phyloP scores from a whole-genome alignment of 2,797 vertebrate genomes.

The Chelon labrosus region DNA sequence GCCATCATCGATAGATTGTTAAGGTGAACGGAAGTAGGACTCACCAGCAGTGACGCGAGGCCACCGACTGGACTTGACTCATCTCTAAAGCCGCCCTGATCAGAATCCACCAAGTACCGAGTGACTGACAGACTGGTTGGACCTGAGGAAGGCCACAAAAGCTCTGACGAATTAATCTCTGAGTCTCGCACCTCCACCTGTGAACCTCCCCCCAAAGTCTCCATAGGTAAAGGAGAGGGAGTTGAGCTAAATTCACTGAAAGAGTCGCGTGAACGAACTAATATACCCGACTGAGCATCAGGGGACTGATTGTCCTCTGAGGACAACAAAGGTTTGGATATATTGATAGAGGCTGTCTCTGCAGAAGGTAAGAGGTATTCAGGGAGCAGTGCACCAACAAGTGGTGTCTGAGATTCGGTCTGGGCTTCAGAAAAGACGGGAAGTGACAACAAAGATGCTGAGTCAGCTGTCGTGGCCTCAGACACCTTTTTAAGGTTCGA shows the following conservation, averaged over 20 bases:
- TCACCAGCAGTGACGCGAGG: constrained; percentile 23
- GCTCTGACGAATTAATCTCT: background rate
- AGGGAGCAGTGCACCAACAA: constrained; percentile 28
- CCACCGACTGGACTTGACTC: background rate
- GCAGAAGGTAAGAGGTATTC: constrained; percentile 12
- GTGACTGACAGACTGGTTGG: constrained; percentile 13
- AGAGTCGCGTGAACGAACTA: background rate
- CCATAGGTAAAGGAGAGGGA: constrained; percentile 1
- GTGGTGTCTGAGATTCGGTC: constrained; percentile 31
- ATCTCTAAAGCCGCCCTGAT: constrained; percentile 9
- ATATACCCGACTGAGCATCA: background rate
- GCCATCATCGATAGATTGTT: constrained; percentile 18
- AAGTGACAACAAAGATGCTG: constrained; percentile 12
- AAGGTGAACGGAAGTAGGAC: background rate
- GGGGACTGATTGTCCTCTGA: constrained; percentile 12
- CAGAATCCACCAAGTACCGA: constrained; percentile 7
- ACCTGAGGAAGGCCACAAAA: constrained; percentile 37
- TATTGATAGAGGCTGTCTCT: constrained; percentile 22
- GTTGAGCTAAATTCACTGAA: constrained; percentile 22
- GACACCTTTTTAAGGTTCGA: constrained; percentile 54
- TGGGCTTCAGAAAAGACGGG: constrained; percentile 10
- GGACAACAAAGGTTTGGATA: background rate
- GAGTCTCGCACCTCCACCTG: background rate
- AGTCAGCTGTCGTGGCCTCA: constrained; percentile 39
- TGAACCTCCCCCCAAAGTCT: background rate